Base-by-base conservation (phyloP, 2,113 vertebrate genomes). In the Odobenus rosmarus region DNA sequence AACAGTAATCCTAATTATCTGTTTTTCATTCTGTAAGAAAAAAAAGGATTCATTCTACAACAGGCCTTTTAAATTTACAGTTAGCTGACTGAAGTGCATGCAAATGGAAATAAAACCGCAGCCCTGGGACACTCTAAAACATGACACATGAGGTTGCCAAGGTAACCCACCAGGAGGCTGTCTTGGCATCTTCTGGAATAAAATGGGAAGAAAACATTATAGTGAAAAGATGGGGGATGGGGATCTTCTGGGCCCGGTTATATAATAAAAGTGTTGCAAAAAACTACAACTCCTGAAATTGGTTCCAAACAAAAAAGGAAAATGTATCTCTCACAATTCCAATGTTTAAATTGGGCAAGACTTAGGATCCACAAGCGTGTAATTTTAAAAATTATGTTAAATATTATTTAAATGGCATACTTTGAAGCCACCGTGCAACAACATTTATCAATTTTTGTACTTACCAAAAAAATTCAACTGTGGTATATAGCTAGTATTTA, bases 81-180 rank as follows among this genome's bases (percentile, higher is more conserved):
- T 97, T 90, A 97, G 95, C 92, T 97, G 61, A 92, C 92, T 96
- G 96, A 93, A 96, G 81, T 42, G 16, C 90, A 97, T 98, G 98
- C 96, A 98, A 98, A 98, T 97, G 92, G 97, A 96, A 96, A 92
- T 92, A 97, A 97, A 96, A 93, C 87, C 72, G 96, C 90, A 95
- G 96, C 95, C 95, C 94, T 94, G 96, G 87, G 96, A 97, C 92
- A 87, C 95, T 97, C 93, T 98, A 97, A 97, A 97, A 97, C 93
- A 93, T 89, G 97, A 97, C 96, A 98, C 88, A 90, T 64, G 94
- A 96, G 97, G 97, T 98, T 98, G 97, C 98, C 97, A 98, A 96
- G 98, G 98, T 96, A 98, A 98, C 98, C 95, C 98, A 98, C 97
- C 98, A 97, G 98, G 98, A 98, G 97, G 95, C 92, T 97, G 97